phyloP scores from a whole-genome alignment of 2,113 vertebrate genomes.

The Aldabrachelys gigantea region DNA sequence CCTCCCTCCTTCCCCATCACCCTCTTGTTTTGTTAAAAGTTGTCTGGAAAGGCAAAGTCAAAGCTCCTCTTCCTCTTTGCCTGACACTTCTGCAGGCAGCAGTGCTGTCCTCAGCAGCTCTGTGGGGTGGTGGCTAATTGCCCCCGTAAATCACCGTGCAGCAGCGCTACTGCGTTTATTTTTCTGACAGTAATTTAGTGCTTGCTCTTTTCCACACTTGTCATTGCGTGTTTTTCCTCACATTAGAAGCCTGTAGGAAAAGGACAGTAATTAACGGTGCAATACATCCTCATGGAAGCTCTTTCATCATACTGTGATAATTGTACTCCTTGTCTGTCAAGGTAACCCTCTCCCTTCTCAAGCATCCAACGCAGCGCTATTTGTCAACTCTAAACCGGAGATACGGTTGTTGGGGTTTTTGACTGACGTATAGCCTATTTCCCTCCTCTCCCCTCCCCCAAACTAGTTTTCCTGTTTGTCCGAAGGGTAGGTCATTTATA shows the following conservation, averaged over 20 bases:
- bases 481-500: conserved; percentile 87
- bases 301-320: conserved; percentile 99
- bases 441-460: conserved; percentile 26
- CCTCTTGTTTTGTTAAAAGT: conserved; percentile 73
- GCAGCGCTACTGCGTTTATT: conserved; percentile 96
- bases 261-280: conserved; percentile 99
- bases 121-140: conserved; percentile 98
- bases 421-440: conserved; percentile 54
- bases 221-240: conserved; percentile 99
- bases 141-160: conserved; percentile 97
- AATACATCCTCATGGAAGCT: conserved; percentile 88
- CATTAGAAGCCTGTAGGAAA: conserved; percentile 98
- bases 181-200: conserved; percentile 99
- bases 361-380: conserved; percentile 83
- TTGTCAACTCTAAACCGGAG: conserved; percentile 88
- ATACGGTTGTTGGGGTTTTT: conserved; percentile 33
- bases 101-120: conserved; percentile 88
- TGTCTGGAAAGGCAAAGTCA: conserved; percentile 71
- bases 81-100: conserved; percentile 76
- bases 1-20: conserved; percentile 5
- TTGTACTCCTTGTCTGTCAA: conserved; percentile 99
- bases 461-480: conserved; percentile 84
- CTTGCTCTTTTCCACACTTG: conserved; percentile 99
- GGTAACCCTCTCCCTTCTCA: conserved; percentile 89
- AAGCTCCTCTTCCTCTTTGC: conserved; percentile 61